Evolutionary conservation across 2,888 invertebrate genomes (phyloP).

Genomic region (Cantharis rufa): DNA sequence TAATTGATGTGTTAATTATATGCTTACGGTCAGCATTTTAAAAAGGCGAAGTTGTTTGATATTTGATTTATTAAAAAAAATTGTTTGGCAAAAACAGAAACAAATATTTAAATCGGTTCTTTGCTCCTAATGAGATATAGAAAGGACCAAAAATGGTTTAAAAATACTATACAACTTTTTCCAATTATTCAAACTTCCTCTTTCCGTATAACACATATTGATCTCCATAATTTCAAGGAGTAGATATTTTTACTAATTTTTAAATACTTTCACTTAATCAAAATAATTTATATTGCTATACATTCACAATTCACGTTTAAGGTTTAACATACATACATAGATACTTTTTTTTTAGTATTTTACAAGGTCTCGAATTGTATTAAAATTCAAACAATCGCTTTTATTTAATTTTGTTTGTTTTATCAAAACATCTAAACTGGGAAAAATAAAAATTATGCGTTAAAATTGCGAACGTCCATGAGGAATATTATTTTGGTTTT

Average conservation of each 20-base stretch:
- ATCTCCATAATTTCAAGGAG: not conserved
- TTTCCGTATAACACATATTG: not conserved
- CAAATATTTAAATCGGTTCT: not conserved
- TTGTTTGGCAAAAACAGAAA: not conserved
- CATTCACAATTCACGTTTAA: not conserved
- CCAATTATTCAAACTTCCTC: not conserved
- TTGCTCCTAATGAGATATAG: not conserved
- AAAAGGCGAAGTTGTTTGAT: not conserved
- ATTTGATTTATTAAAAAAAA: not conserved
- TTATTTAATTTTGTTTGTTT: not conserved
- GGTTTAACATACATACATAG: not conserved
- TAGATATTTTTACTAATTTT: not conserved
- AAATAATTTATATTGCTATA: not conserved
- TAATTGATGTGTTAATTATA: not conserved
- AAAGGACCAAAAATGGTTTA: not conserved
- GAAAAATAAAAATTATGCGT: not conserved
- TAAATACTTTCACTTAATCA: not conserved
- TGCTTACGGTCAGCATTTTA: not conserved
- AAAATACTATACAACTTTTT: not conserved
- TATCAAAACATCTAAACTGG: not conserved
- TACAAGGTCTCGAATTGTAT: not conserved
- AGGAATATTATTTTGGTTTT: not conserved
- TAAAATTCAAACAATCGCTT: not conserved
- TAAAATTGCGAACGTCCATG: not conserved
- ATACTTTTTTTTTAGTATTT: not conserved